Evolutionary conservation across 2,888 invertebrate genomes (phyloP), one percentile per base, ranked within the genome.

Genomic region (Heliconius cydno): DNA sequence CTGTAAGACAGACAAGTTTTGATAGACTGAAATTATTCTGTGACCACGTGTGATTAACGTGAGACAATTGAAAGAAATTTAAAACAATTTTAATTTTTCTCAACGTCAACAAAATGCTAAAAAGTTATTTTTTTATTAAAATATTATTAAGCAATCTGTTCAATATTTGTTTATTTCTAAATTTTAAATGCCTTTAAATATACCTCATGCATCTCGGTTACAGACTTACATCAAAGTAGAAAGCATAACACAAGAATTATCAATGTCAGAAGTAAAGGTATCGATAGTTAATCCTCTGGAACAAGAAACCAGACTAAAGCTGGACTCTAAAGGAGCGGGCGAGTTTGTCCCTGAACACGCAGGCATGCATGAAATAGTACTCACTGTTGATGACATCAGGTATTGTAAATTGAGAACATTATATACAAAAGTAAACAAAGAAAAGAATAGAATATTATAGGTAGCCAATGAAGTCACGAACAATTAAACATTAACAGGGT

Each of bases 331-430:
- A 60, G 98, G 98, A 2, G 97, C 97, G 83, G 98, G 98, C 13
- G 96, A 97, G 80, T 99, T 98, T 87, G 96, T 97, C 13, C 98
- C 99, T 0, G 97, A 97, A 83, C 98, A 98, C 91, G 97, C 98
- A 85, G 99, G 99, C 83, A 98, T 98, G 97, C 99, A 99, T 90
- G 98, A 98, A 88, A 96, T 97, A 78, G 95, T 97, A 1, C 96
- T 97, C 30, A 96, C 96, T 68, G 95, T 96, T 78, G 96, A 96
- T 76, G 79, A 76, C 68, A 96, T 96, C 81, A 94, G 94, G 95
- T 95, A 88, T 60, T 60, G 30, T 52, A 22, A 25, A 72, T 30
- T 52, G 19, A 34, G 19, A 15, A 22, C 46, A 52, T 15, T 19
- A 71, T 28, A 13, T 28, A 46, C 25, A 15, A 0, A 28, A 52